Percentiles rank a stretch among this genome's conserved stretches.
These are phyloP conservation scores for Ectropis grisescens DNA, from an alignment of 1,140 invertebrate genomes.

Conservation along the genomic window DNA sequence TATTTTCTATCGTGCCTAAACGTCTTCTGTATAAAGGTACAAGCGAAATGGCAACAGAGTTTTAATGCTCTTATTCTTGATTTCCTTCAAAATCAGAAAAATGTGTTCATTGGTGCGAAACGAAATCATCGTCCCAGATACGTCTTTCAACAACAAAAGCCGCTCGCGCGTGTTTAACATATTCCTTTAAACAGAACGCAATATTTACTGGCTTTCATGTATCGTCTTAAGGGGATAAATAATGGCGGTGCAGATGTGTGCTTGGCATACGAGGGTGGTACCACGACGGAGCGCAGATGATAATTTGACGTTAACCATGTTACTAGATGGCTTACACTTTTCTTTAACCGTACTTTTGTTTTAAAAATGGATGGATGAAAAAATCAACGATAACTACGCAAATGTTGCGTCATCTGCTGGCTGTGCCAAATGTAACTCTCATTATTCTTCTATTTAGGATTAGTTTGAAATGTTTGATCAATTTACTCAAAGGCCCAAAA, in stretches of 20 bases:
- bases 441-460: too few relatives aligned
- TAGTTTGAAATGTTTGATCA: too few relatives aligned
- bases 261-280: conserved; percentile 20
- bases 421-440: too few relatives aligned
- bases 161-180: conserved; percentile 42
- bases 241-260: conserved; percentile 37
- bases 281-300: conserved; percentile 18
- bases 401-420: too few relatives aligned
- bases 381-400: too few relatives aligned
- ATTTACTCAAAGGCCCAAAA: too few relatives aligned
- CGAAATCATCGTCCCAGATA: conserved; percentile 49
- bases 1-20: conserved; percentile 18
- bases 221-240: conserved; percentile 45
- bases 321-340: too few relatives aligned
- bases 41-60: conserved; percentile 27
- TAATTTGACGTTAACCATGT: conserved; percentile 28
- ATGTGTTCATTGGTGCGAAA: conserved; percentile 50
- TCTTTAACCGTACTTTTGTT: too few relatives aligned
- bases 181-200: conserved; percentile 45
- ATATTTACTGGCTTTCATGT: conserved; percentile 39
- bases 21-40: conserved; percentile 15
- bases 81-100: conserved; percentile 43
- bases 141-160: conserved; percentile 45
- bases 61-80: conserved; percentile 47
- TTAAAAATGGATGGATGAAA: too few relatives aligned